Evolutionary conservation across 2,888 invertebrate genomes (phyloP), one percentile per base, ranked within the genome.

Genomic region (Melinaea menophilus): DNA sequence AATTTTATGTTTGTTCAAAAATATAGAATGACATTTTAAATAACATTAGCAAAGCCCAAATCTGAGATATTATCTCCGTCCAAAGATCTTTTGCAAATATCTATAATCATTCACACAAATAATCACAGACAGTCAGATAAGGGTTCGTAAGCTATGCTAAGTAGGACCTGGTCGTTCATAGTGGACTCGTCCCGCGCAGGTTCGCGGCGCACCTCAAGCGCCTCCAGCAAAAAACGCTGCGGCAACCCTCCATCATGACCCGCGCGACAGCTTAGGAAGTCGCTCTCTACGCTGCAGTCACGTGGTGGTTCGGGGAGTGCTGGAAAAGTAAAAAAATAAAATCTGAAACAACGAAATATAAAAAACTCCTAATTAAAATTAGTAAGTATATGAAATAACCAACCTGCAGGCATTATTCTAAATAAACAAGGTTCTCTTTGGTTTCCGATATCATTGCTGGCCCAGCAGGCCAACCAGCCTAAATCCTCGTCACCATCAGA

Each of bases 401-500:
- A 91, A 96, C 96, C 94, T 73, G 95, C 96, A 74, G 95, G 95
- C 75, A 95, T 90, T 64, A 97, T 93, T 86, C 95, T 94, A 81
- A 96, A 95, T 61, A 95, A 86, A 78, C 97, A 97, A 1, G 97
- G 97, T 68, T 92, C 92, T 69, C 93, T 91, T 84, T 97, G 97
- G 71, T 94, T 93, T 37, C 97, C 97, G 13, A 97, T 94, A 69
- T 93, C 93, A 81, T 97, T 97, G 80, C 94, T 94, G 4, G 96
- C 96, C 96, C 96, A 97, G 80, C 97, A 97, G 4, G 96, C 95
- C 33, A 97, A 86, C 74, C 96, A 96, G 66, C 96, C 96, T 71
- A 96, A 92, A 78, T 97, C 96, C 2, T 85, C 88, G 61, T 92
- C 88, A 11, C 64, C 68, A 65, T 84, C 85, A 67, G 90, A 88